Base-by-base conservation (phyloP, 1,140 invertebrate genomes). In the Spodoptera litura region DNA sequence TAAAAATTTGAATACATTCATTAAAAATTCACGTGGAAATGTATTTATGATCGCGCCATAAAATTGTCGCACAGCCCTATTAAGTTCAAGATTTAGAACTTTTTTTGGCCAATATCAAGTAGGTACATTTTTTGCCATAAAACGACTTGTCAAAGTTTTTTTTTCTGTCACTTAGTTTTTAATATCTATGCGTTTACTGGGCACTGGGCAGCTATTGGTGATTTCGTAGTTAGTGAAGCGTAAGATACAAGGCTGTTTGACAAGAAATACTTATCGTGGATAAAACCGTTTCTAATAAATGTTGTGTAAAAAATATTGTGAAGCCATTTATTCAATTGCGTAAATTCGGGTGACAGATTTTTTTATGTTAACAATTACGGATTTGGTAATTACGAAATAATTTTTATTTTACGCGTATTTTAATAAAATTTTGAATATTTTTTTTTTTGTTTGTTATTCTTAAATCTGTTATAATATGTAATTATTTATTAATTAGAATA, bases 151-250 rank as follows among this genome's bases (percentile, higher is more conserved):
- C 74, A 68, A 66, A 35, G 38, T 31, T 0, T 56, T 15, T 77
- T 76, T 53, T 71, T 72, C 38, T 56, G 27, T 56, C n/a, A 72
- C 20, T 25, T 44, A 72, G 15, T 68, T 68, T 75, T 75, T 72
- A 78, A 83, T 77, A 20, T 20, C 20, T 20, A 58, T 80, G 76
- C 78, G 81, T 81, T 81, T 81, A 78, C 44, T 59, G 58, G 51
- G 25, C 27, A 38, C 49, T 70, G 66, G 77, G 51, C 64, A 80
- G 61, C 62, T 77, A 80, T 78, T 78, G 76, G 82, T 81, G 83
- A 85, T 87, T 86, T 86, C 82, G 73, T 62, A 81, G 75, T 78
- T 81, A 86, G 51, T 88, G 86, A 83, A 85, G 71, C 86, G 82
- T 85, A 77, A 73, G 77, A 72, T 81, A 85, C 85, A 88, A 88